Evolutionary conservation across 2,113 vertebrate species (phyloP), one percentile per base, ranked within the genome.

Genomic region (Pardalotus punctatus): DNA sequence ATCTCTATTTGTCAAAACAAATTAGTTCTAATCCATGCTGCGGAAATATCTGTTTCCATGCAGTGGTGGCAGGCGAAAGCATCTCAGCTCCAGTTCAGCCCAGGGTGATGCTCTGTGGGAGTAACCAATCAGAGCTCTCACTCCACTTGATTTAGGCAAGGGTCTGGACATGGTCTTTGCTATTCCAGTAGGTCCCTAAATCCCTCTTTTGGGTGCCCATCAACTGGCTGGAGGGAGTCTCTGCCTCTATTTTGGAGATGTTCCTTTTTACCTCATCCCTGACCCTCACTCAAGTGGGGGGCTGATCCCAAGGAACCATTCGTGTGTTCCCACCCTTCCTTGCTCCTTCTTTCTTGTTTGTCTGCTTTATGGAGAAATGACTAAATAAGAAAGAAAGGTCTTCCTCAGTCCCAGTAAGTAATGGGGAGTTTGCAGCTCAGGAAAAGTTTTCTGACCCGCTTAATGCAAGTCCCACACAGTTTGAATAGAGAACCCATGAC

Each of bases 1-100:
- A 72, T 56, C 43, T 88, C 40, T 84, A 9, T 94, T 93, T 95
- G 73, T 89, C 81, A 87, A 88, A 92, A 86, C 72, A 90, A 94
- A 88, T 88, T 62, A 86, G 14, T 86, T 95, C 70, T 81, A 86
- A 91, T 81, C 64, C 0, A 0, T 35, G 19, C 64, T 67, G 70
- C 0, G 1, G 86, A 81, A 89, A 76, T 91, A 24, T 6, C 83
- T 76, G 28, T 56, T 92, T 58, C 61, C 48, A 51, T 71, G 69
- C 47, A 29, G 65, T 36, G 65, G n/a, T 84, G 86, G 53, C 57
- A 86, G 73, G 77, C 89, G 69, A 76, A 96, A 90, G 28, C 2
- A 0, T 48, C 64, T 83, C 33, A 14, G 22, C 70, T 48, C 38
- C 65, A 14, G 42, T 43, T 92, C 69, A 91, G 65, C 35, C 56